A percentile compares a stretch with the other conserved stretches of the same genome.
phyloP scores from a whole-genome alignment of 2,888 invertebrate species.

The Saturnia pavonia region DNA sequence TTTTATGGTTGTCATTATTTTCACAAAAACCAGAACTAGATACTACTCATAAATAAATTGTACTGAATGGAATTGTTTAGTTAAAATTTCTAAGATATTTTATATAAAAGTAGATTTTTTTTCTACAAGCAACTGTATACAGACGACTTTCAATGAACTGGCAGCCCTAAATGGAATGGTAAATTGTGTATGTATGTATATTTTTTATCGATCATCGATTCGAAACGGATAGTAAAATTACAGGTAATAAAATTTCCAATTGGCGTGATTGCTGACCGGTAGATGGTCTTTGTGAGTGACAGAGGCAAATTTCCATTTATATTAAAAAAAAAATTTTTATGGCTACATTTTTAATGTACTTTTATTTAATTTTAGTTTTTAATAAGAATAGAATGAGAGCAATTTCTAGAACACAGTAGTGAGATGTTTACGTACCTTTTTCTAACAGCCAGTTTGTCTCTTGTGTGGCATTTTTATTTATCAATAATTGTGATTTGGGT shows the following conservation, averaged over 20 bases:
- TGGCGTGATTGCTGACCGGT: slow-evolving; percentile 37
- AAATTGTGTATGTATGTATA: background rate
- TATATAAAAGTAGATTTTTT: background rate
- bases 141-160: background rate
- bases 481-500: too few species aligned
- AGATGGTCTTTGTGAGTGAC: background rate
- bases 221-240: slow-evolving; percentile 48
- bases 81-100: background rate
- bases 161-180: background rate
- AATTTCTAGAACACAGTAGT: too few species aligned
- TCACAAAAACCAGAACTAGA: background rate
- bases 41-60: background rate
- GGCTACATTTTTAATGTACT: background rate
- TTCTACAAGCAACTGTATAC: background rate
- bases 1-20: background rate
- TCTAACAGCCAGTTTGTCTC: too few species aligned
- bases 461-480: too few species aligned
- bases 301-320: background rate
- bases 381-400: too few species aligned
- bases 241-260: slow-evolving; percentile 47
- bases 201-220: slow-evolving; percentile 34
- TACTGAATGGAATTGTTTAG: background rate
- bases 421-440: too few species aligned
- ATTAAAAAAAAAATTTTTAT: background rate
- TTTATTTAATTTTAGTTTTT: too few species aligned